Evolutionary conservation across 2,797 vertebrate species (phyloP).

Genomic region (Pangasius macronema): DNA sequence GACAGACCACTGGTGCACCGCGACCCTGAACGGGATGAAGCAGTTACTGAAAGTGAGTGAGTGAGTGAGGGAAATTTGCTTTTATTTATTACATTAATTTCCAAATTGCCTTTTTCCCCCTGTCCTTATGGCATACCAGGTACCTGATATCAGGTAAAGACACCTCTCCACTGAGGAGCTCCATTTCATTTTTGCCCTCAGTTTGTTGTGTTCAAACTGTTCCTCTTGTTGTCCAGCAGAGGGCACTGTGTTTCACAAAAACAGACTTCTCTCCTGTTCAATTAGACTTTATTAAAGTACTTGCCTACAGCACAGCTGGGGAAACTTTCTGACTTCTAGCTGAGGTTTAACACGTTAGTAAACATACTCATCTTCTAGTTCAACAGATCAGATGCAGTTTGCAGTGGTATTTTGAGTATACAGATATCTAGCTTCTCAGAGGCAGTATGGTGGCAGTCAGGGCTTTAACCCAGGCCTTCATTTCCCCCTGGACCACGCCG

Average conservation of each 20-base stretch:
- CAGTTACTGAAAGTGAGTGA: background rate
- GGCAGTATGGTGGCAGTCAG: slow-evolving; percentile 44
- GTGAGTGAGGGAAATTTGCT: background rate
- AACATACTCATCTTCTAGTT: background rate
- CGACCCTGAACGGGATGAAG: background rate
- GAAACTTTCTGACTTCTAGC: background rate
- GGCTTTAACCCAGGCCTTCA: slow-evolving; percentile 14
- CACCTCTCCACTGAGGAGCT: background rate
- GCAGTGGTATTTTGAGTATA: background rate
- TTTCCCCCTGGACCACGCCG: background rate
- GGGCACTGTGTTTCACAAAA: background rate
- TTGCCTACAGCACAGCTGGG: slow-evolving; percentile 1
- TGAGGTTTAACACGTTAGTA: background rate
- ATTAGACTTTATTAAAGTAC: background rate
- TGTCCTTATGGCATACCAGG: background rate
- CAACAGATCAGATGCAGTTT: background rate
- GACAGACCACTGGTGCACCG: background rate
- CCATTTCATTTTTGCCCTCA: background rate
- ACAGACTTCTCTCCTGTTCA: background rate
- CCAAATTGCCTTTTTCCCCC: background rate
- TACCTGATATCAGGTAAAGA: background rate
- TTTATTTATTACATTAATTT: background rate
- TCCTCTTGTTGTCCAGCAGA: background rate
- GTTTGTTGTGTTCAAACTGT: background rate
- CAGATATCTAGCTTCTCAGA: background rate